A percentile compares a stretch with the other conserved stretches of the same genome.
phyloP scores from a whole-genome alignment of 2,797 vertebrate species.

The Harpagifer antarcticus region DNA sequence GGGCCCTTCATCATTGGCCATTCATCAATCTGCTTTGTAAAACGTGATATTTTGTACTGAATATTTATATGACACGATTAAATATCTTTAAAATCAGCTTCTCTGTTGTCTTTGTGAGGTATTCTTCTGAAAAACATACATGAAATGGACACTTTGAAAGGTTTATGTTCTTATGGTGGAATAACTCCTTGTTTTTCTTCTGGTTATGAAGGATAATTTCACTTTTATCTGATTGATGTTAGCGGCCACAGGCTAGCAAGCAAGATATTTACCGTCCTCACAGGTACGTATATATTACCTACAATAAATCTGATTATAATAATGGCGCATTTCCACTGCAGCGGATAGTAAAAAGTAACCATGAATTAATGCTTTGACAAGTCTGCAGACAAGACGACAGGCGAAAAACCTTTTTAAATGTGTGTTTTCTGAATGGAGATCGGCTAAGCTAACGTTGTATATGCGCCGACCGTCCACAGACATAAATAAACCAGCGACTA shows the following conservation, averaged over 20 bases:
- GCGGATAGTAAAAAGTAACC: too few species aligned
- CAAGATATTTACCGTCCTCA: constrained; percentile 14
- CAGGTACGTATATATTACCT: constrained; percentile 54
- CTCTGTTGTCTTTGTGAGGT: not conserved
- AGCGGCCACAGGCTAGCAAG: constrained; percentile 36
- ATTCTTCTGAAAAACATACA: not conserved
- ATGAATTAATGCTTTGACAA: too few species aligned
- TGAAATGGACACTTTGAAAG: not conserved
- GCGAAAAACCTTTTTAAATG: too few species aligned
- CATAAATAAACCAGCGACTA: too few species aligned
- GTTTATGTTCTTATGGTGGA: constrained; percentile 9
- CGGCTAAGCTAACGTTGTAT: too few species aligned
- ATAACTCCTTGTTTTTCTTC: not conserved
- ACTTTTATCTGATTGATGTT: constrained; percentile 38
- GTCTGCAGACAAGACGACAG: too few species aligned
- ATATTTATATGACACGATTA: constrained; percentile 97
- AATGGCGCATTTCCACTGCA: too few species aligned
- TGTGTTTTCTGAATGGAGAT: too few species aligned
- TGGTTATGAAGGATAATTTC: constrained; percentile 24
- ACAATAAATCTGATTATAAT: constrained; percentile 31
- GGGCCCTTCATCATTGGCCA: constrained; percentile 57
- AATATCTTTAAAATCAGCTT: constrained; percentile 85
- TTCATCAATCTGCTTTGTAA: constrained; percentile 91
- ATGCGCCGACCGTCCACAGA: too few species aligned
- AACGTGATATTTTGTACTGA: constrained; percentile 98